These are phyloP conservation scores for Columba guinea DNA, from an alignment of 2,797 vertebrate species.

Conservation along the genomic window DNA sequence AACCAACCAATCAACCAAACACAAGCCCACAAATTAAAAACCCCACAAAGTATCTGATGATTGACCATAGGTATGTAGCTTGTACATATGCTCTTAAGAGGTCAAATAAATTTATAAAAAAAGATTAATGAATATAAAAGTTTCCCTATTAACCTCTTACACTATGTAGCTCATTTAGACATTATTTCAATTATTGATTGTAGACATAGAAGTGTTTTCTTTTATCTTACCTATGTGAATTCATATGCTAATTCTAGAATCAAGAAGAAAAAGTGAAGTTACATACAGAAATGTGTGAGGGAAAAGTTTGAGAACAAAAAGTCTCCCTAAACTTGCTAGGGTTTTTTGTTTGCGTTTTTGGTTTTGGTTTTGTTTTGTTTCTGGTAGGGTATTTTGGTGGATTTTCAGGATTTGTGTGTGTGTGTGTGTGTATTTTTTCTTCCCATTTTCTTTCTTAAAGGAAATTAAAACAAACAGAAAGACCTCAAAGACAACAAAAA, in stretches of 20 bases:
- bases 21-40: no score
- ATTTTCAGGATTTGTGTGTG: no score
- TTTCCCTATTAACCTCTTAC: background rate
- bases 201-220: background rate
- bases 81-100: background rate
- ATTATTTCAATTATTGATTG: background rate
- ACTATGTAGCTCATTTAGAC: background rate
- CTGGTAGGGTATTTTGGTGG: background rate
- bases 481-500: background rate
- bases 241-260: background rate
- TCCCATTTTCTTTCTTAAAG: background rate
- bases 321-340: background rate
- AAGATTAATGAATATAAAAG: background rate
- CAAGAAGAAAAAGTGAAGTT: background rate
- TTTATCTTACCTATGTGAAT: background rate
- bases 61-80: background rate
- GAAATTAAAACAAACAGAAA: background rate
- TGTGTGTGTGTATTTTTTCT: no score
- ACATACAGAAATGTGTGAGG: background rate
- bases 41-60: background rate
- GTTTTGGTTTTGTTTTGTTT: background rate
- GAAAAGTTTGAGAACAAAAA: background rate
- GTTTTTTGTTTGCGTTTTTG: accelerated
- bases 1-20: background rate
- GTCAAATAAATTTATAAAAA: background rate